These are phyloP conservation scores for Schizothorax lantsangensis DNA, from an alignment of 2,797 vertebrate species.

Conservation along the genomic window DNA sequence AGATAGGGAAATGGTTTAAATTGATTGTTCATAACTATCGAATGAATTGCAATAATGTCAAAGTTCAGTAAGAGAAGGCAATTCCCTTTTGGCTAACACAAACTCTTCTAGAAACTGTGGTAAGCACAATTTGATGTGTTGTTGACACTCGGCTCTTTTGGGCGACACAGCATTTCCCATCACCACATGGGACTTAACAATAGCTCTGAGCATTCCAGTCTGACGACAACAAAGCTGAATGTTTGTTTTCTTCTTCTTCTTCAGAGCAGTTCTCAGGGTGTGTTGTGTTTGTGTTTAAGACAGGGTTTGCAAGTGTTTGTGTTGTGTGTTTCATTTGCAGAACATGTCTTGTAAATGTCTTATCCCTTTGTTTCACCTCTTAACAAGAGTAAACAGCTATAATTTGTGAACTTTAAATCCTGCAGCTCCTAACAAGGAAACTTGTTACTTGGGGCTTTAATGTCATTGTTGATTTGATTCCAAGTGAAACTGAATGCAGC, in stretches of 20 bases:
- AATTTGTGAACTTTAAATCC: neutral
- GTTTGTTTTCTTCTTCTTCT: neutral
- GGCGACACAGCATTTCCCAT: conserved; percentile 23
- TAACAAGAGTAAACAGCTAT: neutral
- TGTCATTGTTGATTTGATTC: neutral
- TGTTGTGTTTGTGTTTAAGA: neutral
- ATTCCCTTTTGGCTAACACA: neutral
- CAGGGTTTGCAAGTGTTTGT: neutral
- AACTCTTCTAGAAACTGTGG: conserved; percentile 38
- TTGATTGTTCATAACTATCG: neutral
- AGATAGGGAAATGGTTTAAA: neutral
- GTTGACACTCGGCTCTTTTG: conserved; percentile 13
- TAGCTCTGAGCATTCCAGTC: conserved; percentile 4
- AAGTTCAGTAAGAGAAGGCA: neutral
- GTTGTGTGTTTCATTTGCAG: neutral
- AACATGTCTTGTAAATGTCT: neutral
- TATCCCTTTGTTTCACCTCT: conserved; percentile 3
- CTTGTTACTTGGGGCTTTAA: neutral
- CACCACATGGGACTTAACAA: conserved; percentile 12
- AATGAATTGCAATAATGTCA: neutral
- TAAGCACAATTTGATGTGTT: conserved; percentile 17
- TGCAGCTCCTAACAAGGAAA: neutral
- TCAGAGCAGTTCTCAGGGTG: neutral
- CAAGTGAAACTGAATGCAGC: neutral
- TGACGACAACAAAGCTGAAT: neutral